Percentiles rank a stretch among this genome's conserved stretches.
phyloP scores from a whole-genome alignment of 2,113 vertebrate genomes.

The Cinclus cinclus region DNA sequence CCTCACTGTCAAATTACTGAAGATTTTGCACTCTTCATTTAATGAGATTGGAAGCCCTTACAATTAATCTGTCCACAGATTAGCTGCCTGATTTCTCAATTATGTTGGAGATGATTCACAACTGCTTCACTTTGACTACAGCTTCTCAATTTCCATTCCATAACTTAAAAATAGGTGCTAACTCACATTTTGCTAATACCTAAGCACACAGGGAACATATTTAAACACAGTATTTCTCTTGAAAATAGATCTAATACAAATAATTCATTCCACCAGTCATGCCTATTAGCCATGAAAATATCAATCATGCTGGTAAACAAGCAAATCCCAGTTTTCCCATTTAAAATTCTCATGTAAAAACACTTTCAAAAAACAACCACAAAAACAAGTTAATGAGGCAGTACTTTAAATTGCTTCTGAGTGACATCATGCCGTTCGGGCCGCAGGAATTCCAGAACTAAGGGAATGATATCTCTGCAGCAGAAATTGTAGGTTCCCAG shows the following conservation, averaged over 20 bases:
- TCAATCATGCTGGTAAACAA: not conserved
- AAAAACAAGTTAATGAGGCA: not conserved
- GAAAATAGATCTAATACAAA: not conserved
- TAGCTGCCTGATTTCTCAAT: not conserved
- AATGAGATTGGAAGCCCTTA: not conserved
- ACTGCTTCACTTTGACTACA: not conserved
- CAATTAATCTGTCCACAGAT: not conserved
- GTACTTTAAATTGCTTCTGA: slow-evolving; percentile 97
- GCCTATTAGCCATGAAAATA: not conserved
- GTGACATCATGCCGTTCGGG: slow-evolving; percentile 84
- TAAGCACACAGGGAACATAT: not conserved
- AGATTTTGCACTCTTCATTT: not conserved
- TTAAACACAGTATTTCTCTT: not conserved
- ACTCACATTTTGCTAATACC: not conserved
- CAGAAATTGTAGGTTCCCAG: slow-evolving; percentile 96
- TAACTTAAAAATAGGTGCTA: not conserved
- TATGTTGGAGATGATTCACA: not conserved
- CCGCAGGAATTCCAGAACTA: slow-evolving; percentile 87
- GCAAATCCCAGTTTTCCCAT: not conserved
- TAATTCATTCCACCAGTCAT: not conserved
- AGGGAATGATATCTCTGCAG: slow-evolving; percentile 93
- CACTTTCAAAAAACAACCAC: not conserved
- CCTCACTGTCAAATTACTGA: not conserved
- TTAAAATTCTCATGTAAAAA: not conserved
- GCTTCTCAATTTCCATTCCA: not conserved